Conservation (phyloP, 1,140 invertebrate genomes). For the Cydia splendana region DNA sequence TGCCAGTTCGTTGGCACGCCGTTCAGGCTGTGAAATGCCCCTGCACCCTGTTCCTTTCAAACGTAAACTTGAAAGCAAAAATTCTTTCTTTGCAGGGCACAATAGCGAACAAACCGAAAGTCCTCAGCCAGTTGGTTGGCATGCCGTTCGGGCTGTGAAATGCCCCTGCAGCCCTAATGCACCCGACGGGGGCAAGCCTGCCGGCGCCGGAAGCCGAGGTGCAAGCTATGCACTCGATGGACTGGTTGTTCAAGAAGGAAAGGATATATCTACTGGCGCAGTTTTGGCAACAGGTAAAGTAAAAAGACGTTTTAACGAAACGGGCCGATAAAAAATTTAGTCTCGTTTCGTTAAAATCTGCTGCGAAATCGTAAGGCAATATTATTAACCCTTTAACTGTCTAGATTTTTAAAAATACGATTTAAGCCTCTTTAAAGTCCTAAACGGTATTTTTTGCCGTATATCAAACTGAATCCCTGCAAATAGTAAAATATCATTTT, state of each 20-base stretch:
- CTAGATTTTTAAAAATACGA: too few relatives aligned
- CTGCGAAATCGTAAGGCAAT: too few relatives aligned
- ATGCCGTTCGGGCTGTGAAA: neutral
- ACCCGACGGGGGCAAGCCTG: conserved; percentile 88
- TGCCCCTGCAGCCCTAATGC: conserved; percentile 81
- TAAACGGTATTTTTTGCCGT: too few relatives aligned
- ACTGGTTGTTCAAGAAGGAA: conserved; percentile 97
- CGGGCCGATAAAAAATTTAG: too few relatives aligned
- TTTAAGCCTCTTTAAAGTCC: too few relatives aligned
- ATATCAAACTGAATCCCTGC: too few relatives aligned
- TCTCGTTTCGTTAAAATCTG: too few relatives aligned
- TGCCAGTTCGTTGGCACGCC: neutral
- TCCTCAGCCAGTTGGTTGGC: neutral
- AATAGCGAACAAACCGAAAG: conserved; percentile 25
- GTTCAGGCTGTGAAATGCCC: neutral
- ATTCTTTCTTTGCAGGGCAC: conserved; percentile 59
- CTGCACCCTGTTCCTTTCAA: conserved; percentile 63
- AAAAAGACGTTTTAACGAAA: neutral
- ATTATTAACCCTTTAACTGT: too few relatives aligned
- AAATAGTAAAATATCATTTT: too few relatives aligned
- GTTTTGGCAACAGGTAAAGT: conserved; percentile 95
- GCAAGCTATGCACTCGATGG: conserved; percentile 94
- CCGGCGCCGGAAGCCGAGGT: conserved; percentile 87
- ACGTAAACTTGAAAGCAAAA: conserved; percentile 43
- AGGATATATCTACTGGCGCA: conserved; percentile 94